Evolutionary conservation across 2,113 vertebrate species (phyloP).

Genomic region (Macaca nemestrina): DNA sequence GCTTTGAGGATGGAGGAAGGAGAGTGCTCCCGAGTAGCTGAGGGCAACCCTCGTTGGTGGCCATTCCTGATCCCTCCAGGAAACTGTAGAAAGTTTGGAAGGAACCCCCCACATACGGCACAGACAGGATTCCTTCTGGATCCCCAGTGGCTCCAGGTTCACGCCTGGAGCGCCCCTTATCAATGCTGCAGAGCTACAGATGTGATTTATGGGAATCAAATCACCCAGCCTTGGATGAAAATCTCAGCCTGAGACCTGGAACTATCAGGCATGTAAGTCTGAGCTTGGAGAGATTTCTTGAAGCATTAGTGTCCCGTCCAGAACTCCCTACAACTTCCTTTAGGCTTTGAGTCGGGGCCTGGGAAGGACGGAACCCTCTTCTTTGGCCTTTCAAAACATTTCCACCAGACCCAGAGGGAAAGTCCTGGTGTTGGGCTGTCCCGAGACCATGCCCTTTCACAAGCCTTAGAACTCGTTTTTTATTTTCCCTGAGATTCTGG

Average conservation of each 20-base stretch:
- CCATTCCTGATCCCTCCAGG: not conserved
- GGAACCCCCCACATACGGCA: fast-evolving
- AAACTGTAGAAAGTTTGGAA: not conserved
- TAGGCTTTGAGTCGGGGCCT: too few species aligned
- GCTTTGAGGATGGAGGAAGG: not conserved
- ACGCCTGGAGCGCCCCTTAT: fast-evolving
- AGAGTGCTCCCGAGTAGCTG: not conserved
- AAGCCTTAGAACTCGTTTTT: not conserved
- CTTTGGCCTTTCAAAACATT: not conserved
- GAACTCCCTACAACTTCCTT: not conserved
- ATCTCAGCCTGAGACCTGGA: not conserved
- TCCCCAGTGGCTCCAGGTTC: not conserved
- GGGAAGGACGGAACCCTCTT: not conserved
- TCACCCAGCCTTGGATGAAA: not conserved
- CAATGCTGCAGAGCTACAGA: not conserved
- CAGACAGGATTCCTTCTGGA: not conserved
- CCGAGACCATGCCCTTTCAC: not conserved
- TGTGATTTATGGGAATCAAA: not conserved
- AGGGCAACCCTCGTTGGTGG: not conserved
- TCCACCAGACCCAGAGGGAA: not conserved
- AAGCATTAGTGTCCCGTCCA: fast-evolving
- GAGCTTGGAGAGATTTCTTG: not conserved
- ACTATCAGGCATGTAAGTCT: not conserved
- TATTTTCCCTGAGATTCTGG: not conserved
- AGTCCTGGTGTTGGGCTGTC: not conserved